These are phyloP conservation scores for Hippocampus mohnikei DNA, from an alignment of 2,113 vertebrate genomes.

Conservation along the genomic window DNA sequence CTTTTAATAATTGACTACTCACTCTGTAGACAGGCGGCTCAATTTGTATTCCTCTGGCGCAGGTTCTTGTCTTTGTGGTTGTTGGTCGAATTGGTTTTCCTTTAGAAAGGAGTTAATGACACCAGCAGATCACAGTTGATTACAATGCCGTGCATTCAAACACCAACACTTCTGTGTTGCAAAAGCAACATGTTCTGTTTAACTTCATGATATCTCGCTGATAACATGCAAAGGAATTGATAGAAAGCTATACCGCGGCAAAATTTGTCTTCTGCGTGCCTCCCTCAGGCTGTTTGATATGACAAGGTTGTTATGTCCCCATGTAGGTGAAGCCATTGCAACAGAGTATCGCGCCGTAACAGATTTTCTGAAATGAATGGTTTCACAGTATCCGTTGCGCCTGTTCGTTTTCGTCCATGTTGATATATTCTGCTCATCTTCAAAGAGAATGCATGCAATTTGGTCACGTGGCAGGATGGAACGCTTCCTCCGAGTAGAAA, in stretches of 20 bases:
- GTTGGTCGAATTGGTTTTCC: slow-evolving; percentile 99
- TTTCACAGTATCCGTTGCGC: no score
- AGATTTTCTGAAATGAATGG: no score
- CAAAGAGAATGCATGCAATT: background rate
- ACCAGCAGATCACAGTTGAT: slow-evolving; percentile 20
- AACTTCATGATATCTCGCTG: no score
- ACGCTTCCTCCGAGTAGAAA: no score
- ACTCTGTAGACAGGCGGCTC: slow-evolving; percentile 67
- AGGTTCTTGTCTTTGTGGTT: slow-evolving; percentile 99
- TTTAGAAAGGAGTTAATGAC: slow-evolving; percentile 52
- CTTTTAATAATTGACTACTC: slow-evolving; percentile 52
- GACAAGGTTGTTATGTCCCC: no score
- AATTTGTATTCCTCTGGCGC: slow-evolving; percentile 99
- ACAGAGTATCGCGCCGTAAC: no score
- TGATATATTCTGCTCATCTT: background rate
- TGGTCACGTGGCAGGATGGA: no score
- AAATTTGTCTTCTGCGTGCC: no score
- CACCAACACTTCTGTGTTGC: background rate
- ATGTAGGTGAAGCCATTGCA: no score
- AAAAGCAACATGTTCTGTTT: background rate
- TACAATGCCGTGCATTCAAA: background rate
- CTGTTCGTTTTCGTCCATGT: background rate
- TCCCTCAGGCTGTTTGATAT: no score
- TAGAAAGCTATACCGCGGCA: no score
- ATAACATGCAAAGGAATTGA: no score